Evolutionary conservation across 2,888 invertebrate species (phyloP).

Genomic region (Mythimna ferrago): DNA sequence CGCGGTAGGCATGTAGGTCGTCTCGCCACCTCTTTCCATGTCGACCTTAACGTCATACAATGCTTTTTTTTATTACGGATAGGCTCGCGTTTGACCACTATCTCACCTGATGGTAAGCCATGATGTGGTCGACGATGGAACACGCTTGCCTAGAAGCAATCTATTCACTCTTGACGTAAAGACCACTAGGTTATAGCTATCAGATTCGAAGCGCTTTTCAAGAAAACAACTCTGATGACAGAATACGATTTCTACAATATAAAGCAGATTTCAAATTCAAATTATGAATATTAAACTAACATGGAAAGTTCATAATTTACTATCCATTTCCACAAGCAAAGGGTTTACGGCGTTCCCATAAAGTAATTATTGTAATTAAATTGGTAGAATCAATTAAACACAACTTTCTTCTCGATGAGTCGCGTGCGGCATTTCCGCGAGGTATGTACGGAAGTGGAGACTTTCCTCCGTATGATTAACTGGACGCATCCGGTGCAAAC

Average conservation of each 20-base stretch:
- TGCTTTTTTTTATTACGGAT: no score
- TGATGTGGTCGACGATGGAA: no score
- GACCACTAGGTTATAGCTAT: no score
- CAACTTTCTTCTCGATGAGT: conserved; percentile 41
- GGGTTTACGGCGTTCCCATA: neutral
- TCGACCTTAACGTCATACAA: no score
- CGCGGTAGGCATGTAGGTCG: no score
- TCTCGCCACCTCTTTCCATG: no score
- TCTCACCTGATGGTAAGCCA: no score
- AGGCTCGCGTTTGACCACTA: no score
- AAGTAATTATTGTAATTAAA: conserved; percentile 30
- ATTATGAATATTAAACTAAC: neutral
- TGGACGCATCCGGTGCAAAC: conserved; percentile 26
- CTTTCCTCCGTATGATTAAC: conserved; percentile 38
- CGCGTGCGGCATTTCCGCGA: conserved; percentile 41
- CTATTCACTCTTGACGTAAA: no score
- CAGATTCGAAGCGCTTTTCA: neutral
- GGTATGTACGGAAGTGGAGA: conserved; percentile 36
- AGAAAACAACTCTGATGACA: neutral
- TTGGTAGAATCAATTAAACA: conserved; percentile 46
- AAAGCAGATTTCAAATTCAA: neutral
- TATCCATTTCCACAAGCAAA: neutral
- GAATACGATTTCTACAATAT: neutral
- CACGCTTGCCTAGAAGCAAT: no score
- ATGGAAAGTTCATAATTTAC: conserved; percentile 1